Base-by-base conservation (phyloP, 2,888 invertebrate genomes). In the Mylabris sibirica region DNA sequence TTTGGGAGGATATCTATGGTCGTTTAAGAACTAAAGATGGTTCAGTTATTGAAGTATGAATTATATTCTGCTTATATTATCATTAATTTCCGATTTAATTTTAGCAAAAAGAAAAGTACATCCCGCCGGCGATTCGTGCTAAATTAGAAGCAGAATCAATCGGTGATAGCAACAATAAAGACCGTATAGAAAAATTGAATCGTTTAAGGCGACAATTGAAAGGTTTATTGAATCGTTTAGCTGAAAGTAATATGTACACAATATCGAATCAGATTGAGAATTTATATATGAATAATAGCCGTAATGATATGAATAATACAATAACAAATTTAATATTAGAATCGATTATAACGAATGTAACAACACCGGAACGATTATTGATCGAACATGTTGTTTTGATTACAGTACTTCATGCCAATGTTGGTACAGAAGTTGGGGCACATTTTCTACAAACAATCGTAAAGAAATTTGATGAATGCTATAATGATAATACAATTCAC, bases 1-100 rank as follows among this genome's bases (percentile, higher is more conserved):
- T 83, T 9, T 93, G 92, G 92, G 96, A 98, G 87, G 98, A 98
- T 86, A 98, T 98, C 81, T 98, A 98, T 85, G 98, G 98, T 0
- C 88, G 97, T 69, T 89, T 92, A 75, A 88, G 95, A 75, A 93
- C 93, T 80, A 90, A 90, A 78, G 88, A 92, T 75, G 98, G 98
- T 2, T 91, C 93, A 81, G 82, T 97, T 74, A 85, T 97, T 59
- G 86, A 87, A 78, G 90, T 90, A 83, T 81, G 77, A 77, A 22
- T 35, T 6, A 35, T 38, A 30, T n/a, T 38, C 6, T 8, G 2
- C 12, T 17, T 20, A 3, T 62, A 35, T 9, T 38, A n/a, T 17
- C 20, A 30, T 30, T 64, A 12, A 24, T 20, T 17, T 30, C 2
- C 12, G 4, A n/a, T 53, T 30, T 17, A 8, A 17, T 63, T 65